Percentiles rank a stretch among this genome's conserved stretches.
These are phyloP conservation scores for Philereme vetulata DNA, from an alignment of 2,888 invertebrate species.

Conservation along the genomic window DNA sequence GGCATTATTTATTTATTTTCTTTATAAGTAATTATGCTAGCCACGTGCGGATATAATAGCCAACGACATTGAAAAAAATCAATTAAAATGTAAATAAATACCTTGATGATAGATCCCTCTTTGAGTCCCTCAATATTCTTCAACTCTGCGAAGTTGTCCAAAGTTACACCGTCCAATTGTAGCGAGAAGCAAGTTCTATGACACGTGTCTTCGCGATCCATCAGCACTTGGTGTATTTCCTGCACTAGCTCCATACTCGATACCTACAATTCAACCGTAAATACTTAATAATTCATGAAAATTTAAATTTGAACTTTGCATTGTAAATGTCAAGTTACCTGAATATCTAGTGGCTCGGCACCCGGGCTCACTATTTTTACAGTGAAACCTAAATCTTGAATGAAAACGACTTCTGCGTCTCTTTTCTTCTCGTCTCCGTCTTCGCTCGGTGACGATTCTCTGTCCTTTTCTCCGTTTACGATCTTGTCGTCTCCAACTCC, in stretches of 20 bases:
- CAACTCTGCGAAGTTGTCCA: constrained; percentile 99
- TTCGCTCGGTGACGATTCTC: constrained; percentile 76
- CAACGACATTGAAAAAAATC: constrained; percentile 7
- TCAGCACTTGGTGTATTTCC: constrained; percentile 98
- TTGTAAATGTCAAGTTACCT: constrained; percentile 79
- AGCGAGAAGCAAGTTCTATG: constrained; percentile 99
- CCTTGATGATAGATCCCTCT: constrained; percentile 96
- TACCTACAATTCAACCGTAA: constrained; percentile 81
- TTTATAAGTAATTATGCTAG: too few species aligned
- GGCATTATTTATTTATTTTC: too few species aligned
- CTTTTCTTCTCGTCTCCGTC: constrained; percentile 84
- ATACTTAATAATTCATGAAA: constrained; percentile 34
- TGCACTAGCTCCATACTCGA: constrained; percentile 98
- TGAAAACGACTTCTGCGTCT: constrained; percentile 92
- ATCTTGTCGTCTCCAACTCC: constrained; percentile 64
- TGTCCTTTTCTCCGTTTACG: constrained; percentile 72
- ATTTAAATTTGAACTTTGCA: constrained; percentile 28
- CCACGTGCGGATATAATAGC: too few species aligned
- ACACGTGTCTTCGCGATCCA: constrained; percentile 99
- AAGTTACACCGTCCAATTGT: constrained; percentile 95
- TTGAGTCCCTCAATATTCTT: constrained; percentile 98
- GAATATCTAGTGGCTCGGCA: constrained; percentile 95
- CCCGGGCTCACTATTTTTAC: constrained; percentile 97
- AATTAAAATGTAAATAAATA: constrained; percentile 51
- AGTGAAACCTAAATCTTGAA: constrained; percentile 95